phyloP scores from a whole-genome alignment of 1,140 invertebrate genomes.

The Bacillus rossius region DNA sequence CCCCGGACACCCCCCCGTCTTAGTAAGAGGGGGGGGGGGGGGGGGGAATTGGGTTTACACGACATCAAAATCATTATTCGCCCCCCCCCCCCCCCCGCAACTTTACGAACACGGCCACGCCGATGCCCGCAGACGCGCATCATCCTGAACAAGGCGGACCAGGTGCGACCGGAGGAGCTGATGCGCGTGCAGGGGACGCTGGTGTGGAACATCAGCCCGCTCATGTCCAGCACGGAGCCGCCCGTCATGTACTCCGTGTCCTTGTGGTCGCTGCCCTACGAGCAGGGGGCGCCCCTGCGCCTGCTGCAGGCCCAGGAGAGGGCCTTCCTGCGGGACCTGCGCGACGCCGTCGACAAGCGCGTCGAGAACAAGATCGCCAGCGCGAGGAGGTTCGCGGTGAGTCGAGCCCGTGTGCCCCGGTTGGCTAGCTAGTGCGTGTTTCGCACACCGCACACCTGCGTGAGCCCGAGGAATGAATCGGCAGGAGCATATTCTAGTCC shows the following conservation, averaged over 20 bases:
- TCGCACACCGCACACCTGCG: too few relatives aligned
- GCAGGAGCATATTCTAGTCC: too few relatives aligned
- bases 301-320: constrained; percentile 82
- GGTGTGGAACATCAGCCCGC: constrained; percentile 93
- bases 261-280: constrained; percentile 82
- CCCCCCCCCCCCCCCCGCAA: too few relatives aligned
- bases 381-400: constrained; percentile 87
- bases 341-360: constrained; percentile 74
- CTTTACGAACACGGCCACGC: too few relatives aligned
- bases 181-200: constrained; percentile 89
- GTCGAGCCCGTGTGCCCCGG: too few relatives aligned
- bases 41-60: too few relatives aligned
- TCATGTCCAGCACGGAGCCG: constrained; percentile 91
- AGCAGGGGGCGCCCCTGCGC: constrained; percentile 67
- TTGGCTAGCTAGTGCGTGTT: too few relatives aligned
- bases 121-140: constrained; percentile 70
- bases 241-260: constrained; percentile 92
- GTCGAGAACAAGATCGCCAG: constrained; percentile 93
- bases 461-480: too few relatives aligned
- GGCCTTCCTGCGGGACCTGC: constrained; percentile 77
- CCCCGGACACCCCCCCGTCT: too few relatives aligned
- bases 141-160: constrained; percentile 91
- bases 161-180: constrained; percentile 86
- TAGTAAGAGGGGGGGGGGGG: too few relatives aligned
- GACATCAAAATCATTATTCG: too few relatives aligned